These are phyloP conservation scores for Indicator maculatus DNA, from an alignment of 2,113 vertebrate species.

Conservation along the genomic window DNA sequence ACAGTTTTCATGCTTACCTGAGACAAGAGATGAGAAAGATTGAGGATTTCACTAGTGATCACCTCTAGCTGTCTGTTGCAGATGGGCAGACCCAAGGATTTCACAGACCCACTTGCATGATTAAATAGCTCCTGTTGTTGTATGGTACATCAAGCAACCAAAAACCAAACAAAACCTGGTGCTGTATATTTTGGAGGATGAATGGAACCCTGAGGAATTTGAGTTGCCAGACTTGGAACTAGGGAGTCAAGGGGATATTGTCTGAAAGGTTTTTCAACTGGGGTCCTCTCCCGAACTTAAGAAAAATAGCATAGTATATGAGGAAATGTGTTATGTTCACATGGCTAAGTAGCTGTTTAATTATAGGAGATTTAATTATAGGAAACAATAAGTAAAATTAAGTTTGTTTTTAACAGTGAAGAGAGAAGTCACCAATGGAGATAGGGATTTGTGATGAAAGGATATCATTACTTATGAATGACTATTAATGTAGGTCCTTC, in stretches of 20 bases:
- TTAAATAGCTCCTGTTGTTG: neutral
- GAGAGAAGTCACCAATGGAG: neutral
- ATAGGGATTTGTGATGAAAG: neutral
- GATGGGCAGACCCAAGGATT: neutral
- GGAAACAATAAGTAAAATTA: neutral
- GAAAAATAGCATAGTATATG: neutral
- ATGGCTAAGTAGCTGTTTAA: neutral
- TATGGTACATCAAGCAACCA: neutral
- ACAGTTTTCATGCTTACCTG: neutral
- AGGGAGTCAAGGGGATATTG: neutral
- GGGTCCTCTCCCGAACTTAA: neutral
- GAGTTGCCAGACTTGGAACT: neutral
- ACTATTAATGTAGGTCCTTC: neutral
- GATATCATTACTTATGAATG: neutral
- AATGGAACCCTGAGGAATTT: neutral
- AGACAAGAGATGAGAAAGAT: neutral
- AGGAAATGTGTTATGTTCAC: neutral
- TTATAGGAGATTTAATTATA: neutral
- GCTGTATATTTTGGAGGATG: neutral
- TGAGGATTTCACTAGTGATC: neutral
- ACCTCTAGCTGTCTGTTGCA: neutral
- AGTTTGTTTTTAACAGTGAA: neutral
- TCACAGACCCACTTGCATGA: neutral
- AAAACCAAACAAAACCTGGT: neutral
- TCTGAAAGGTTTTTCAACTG: neutral